Evolutionary conservation across 2,888 invertebrate species (phyloP).

Genomic region (Tetranychus truncatus): DNA sequence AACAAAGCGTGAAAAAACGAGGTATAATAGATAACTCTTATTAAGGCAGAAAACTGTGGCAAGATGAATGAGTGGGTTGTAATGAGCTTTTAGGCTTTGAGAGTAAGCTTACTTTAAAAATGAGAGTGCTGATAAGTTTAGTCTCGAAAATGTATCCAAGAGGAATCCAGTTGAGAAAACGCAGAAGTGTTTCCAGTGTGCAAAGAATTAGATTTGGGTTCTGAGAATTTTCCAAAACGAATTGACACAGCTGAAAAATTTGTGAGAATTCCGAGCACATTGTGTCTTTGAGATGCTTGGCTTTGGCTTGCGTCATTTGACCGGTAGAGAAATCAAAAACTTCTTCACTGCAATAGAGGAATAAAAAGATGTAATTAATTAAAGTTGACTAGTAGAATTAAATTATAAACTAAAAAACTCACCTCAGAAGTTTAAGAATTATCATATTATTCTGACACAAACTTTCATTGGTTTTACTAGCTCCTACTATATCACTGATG

Average conservation of each 20-base stretch:
- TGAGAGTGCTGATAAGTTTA: conserved; percentile 75
- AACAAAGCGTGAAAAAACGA: background rate
- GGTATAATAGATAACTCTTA: background rate
- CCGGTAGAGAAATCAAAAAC: conserved; percentile 97
- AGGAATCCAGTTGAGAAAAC: conserved; percentile 99
- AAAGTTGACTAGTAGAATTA: background rate
- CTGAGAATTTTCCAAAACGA: conserved; percentile 91
- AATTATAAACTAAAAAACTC: conserved; percentile 19
- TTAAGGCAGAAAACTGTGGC: background rate
- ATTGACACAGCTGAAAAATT: conserved; percentile 92
- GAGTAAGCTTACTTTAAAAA: conserved; percentile 47
- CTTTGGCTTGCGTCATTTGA: conserved; percentile 95
- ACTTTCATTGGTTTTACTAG: conserved; percentile 94
- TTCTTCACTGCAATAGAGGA: conserved; percentile 52
- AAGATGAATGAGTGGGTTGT: background rate
- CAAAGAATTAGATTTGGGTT: conserved; percentile 88
- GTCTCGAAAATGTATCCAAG: conserved; percentile 99
- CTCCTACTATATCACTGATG: conserved; percentile 95
- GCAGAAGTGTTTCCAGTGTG: conserved; percentile 80
- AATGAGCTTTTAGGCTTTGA: background rate
- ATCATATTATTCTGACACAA: conserved; percentile 99
- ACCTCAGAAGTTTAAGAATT: conserved; percentile 74
- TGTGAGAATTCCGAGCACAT: conserved; percentile 99
- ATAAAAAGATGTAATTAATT: conserved; percentile 13
- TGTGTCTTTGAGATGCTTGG: conserved; percentile 94